A percentile compares a stretch with the other conserved stretches of the same genome.
These are phyloP conservation scores for Cephus pulcher DNA, from an alignment of 2,888 invertebrate genomes.

Conservation along the genomic window DNA sequence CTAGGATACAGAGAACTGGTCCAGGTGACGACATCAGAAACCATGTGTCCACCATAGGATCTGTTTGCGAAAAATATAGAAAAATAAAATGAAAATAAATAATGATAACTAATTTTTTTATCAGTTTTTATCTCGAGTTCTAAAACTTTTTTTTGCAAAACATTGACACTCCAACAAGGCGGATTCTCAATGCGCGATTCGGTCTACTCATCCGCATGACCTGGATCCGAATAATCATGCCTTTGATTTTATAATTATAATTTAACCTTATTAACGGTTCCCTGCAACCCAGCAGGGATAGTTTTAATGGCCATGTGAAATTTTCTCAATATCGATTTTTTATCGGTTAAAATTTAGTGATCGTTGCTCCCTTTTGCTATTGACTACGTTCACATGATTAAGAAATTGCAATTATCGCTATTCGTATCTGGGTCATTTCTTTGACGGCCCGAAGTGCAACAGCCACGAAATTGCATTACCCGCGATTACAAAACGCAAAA, in stretches of 20 bases:
- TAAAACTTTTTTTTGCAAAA: not conserved
- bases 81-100: not conserved
- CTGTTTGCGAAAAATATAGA: slow-evolving; percentile 62
- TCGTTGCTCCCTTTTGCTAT: too few species aligned
- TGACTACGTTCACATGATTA: not conserved
- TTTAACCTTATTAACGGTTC: not conserved
- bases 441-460: not conserved
- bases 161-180: not conserved
- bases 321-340: not conserved
- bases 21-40: slow-evolving; percentile 81
- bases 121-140: not conserved
- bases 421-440: not conserved
- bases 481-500: not conserved
- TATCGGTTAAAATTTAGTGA: not conserved
- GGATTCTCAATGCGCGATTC: not conserved
- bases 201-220: not conserved
- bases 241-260: not conserved
- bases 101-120: not conserved
- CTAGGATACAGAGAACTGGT: slow-evolving; percentile 76
- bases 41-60: slow-evolving; percentile 83
- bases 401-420: not conserved
- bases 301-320: not conserved
- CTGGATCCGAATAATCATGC: not conserved
- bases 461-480: not conserved
- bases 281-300: not conserved